Conservation (phyloP, 2,113 vertebrate species). For the Anolis sagrei region DNA sequence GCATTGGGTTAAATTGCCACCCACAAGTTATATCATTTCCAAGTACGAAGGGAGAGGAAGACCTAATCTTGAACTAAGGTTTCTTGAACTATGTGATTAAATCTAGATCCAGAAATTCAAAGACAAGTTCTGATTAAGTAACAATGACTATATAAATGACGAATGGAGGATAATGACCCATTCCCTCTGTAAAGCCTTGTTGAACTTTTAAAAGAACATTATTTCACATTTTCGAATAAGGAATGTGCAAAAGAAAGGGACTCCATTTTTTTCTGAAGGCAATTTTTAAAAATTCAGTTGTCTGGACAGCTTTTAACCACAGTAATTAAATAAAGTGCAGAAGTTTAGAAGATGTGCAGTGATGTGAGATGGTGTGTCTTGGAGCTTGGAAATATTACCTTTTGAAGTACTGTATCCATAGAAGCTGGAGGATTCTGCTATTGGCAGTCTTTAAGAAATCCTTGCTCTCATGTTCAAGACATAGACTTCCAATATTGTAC, state of each 20-base stretch:
- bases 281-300: neutral
- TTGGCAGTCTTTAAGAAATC: neutral
- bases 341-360: neutral
- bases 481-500: too few relatives aligned
- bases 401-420: too few relatives aligned
- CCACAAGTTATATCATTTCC: constrained; percentile 1
- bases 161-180: constrained; percentile 39
- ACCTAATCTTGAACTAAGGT: constrained; percentile 16
- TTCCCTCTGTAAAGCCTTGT: constrained; percentile 33
- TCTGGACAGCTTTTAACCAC: neutral
- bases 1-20: neutral
- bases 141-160: constrained; percentile 46
- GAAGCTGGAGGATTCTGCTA: too few relatives aligned
- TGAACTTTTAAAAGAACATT: constrained; percentile 40
- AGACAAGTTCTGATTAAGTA: constrained; percentile 52
- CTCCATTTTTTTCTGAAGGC: neutral
- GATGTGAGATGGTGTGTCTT: neutral
- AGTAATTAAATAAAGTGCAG: too few relatives aligned
- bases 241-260: constrained; percentile 34
- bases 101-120: constrained; percentile 61
- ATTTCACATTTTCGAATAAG: constrained; percentile 42
- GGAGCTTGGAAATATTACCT: too few relatives aligned
- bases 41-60: neutral
- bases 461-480: too few relatives aligned
- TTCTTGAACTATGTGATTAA: constrained; percentile 26